Percentiles rank a stretch among this genome's conserved stretches.
Conservation (phyloP, 2,113 vertebrate species). For the human region GRCh38 chr1:2343001-2343500, state of each 20-base stretch:
- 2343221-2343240: background rate
- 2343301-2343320: background rate
- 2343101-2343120: background rate
- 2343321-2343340: background rate
- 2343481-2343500: too few relatives aligned
- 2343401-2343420: too few relatives aligned
- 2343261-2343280: background rate
- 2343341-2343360: too few relatives aligned
- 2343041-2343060: background rate
- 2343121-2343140: background rate
- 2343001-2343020: too few relatives aligned
- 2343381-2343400: background rate
- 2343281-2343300: background rate
- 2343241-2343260: background rate
- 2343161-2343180: background rate
- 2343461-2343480: too few relatives aligned
- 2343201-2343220: background rate
- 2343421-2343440: rapidly evolving
- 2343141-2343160: too few relatives aligned
- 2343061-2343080: background rate
- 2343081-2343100: background rate
- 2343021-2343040: rapidly evolving
- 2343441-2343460: too few relatives aligned
- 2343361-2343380: background rate
- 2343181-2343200: background rate